Conservation (phyloP, 2,888 invertebrate species). For the Automeris io region DNA sequence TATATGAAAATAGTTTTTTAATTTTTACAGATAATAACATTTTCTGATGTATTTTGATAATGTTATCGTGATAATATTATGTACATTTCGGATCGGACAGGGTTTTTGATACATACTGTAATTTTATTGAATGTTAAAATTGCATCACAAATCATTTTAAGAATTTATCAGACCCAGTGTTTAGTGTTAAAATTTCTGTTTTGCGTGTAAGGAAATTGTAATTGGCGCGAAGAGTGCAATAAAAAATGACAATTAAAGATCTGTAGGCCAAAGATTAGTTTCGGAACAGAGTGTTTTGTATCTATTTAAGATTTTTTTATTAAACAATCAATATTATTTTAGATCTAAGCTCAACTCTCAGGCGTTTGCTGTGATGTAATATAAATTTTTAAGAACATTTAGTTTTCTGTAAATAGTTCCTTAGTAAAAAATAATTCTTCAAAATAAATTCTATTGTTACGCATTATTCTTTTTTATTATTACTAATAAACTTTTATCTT, state of each 20-base stretch:
- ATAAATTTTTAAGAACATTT: constrained; percentile 27
- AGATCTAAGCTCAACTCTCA: constrained; percentile 66
- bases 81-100: too few relatives aligned
- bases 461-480: constrained; percentile 4
- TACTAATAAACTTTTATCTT: background rate
- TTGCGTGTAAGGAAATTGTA: constrained; percentile 23
- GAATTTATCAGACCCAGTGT: constrained; percentile 44
- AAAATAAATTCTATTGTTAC: constrained; percentile 12
- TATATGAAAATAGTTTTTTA: too few relatives aligned
- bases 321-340: constrained; percentile 24
- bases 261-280: constrained; percentile 74
- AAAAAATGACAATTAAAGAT: constrained; percentile 56
- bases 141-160: constrained; percentile 7
- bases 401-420: constrained; percentile 13
- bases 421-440: constrained; percentile 9
- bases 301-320: constrained; percentile 29
- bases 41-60: too few relatives aligned
- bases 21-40: too few relatives aligned
- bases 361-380: constrained; percentile 73
- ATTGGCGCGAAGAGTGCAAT: constrained; percentile 51
- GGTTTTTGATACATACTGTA: too few relatives aligned
- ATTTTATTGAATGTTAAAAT: constrained; percentile 1
- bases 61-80: too few relatives aligned
- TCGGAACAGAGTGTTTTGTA: constrained; percentile 31
- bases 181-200: constrained; percentile 29